Base-by-base conservation (phyloP, 2,797 vertebrate species). In the Pristis pectinata region DNA sequence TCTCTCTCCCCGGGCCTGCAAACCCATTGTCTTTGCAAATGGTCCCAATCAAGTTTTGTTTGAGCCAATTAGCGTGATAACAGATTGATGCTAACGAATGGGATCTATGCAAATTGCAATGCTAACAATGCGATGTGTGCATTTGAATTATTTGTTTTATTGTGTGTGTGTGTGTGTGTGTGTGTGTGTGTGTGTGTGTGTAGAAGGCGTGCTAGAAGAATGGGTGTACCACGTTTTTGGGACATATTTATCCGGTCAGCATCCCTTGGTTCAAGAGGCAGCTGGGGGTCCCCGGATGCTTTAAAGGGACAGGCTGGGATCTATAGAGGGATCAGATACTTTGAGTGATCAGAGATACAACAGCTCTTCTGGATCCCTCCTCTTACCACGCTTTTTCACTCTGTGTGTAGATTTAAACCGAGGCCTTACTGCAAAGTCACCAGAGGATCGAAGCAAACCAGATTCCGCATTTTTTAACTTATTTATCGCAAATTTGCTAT, bases 1-100 rank as follows among this genome's bases (percentile, higher is more conserved):
- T 19, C 44, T 44, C 67, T 22, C 67, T 72, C 30, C 76, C 79
- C 76, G 27, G 70, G 70, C 70, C 44, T 53, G 92, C 27, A 93
- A 93, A 41, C 37, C 96, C 98, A 99, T 99, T 99, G 98, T 99
- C 97, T 98, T 98, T 97, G 97, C 97, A 98, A 98, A 98, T 98
- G 98, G 97, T 97, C 98, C 98, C 98, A 98, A 98, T 98, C 98
- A 98, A 98, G 98, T 97, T 98, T 97, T 98, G 98, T 98, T 97
- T 97, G 97, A 97, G 97, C 98, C 98, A 98, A 98, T 99, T 98
- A 98, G 98, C 92, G 92, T 94, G 70, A 94, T 94, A 94, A 94
- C 92, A 76, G 70, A 74, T 56, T 97, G 96, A 97, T 97, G 97
- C 97, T 96, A 97, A 97, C 98, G 97, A 97, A 97, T 97, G 98